Evolutionary conservation across 2,797 vertebrate genomes (phyloP).

Genomic region (Malurus leucopterus): DNA sequence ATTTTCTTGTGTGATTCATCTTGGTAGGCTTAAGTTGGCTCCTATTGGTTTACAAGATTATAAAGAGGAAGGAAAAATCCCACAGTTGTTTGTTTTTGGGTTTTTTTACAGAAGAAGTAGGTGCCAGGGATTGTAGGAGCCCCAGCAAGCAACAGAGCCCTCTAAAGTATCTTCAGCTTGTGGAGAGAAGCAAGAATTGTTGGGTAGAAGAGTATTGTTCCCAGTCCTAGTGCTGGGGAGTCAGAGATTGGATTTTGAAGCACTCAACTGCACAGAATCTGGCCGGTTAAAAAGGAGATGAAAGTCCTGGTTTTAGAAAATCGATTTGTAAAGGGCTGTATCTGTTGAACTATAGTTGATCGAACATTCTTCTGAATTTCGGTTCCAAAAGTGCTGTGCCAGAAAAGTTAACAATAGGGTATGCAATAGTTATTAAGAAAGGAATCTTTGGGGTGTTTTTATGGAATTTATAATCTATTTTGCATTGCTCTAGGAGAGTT

Average conservation of each 20-base stretch:
- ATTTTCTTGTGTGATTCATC: not conserved
- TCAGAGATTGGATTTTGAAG: not conserved
- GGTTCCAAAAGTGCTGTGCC: not conserved
- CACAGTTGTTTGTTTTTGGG: not conserved
- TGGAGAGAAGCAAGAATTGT: not conserved
- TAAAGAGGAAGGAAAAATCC: not conserved
- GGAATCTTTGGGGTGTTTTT: not conserved
- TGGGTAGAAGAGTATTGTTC: not conserved
- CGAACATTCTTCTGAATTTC: not conserved
- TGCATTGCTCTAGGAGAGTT: conserved; percentile 81
- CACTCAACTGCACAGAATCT: not conserved
- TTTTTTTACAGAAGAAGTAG: not conserved
- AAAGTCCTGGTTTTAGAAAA: not conserved
- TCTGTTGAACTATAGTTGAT: not conserved
- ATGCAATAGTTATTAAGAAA: not conserved
- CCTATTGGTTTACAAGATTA: not conserved
- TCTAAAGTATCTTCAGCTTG: not conserved
- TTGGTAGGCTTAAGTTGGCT: not conserved
- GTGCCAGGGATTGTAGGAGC: not conserved
- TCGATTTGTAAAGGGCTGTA: not conserved
- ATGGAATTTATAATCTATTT: not conserved
- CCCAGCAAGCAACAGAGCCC: not conserved
- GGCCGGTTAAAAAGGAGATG: not conserved
- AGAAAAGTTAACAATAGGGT: not conserved
- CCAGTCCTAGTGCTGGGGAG: not conserved